phyloP scores from a whole-genome alignment of 2,797 vertebrate species.

The Sebastes minor region DNA sequence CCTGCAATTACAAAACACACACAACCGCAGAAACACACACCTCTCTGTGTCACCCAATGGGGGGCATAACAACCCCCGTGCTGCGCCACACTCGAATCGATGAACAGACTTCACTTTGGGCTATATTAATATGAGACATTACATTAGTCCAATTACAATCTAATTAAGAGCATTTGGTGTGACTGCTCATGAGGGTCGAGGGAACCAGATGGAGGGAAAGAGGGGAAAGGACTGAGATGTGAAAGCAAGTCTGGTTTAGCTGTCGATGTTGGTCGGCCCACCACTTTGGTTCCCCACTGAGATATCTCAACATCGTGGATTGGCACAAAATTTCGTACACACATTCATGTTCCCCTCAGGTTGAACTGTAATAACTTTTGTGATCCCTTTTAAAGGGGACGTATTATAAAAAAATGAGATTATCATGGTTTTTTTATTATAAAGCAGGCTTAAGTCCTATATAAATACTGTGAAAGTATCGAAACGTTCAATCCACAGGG shows the following conservation, averaged over 20 bases:
- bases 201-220: background rate
- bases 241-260: background rate
- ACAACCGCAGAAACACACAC: slow-evolving; percentile 42
- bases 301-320: background rate
- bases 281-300: background rate
- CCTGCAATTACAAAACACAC: slow-evolving; percentile 60
- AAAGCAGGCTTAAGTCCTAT: no score
- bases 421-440: no score
- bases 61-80: slow-evolving; percentile 15
- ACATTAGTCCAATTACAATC: slow-evolving; percentile 44
- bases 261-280: background rate
- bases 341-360: background rate
- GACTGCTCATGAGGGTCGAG: background rate
- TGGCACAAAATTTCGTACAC: background rate
- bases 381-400: background rate
- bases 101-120: slow-evolving; percentile 25
- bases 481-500: no score
- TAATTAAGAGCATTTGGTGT: slow-evolving; percentile 30
- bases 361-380: background rate
- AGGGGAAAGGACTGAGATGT: background rate
- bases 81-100: slow-evolving; percentile 31
- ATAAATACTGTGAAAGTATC: no score
- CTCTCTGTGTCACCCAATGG: slow-evolving; percentile 34
- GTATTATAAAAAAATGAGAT: no score
- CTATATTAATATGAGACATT: slow-evolving; percentile 45